Evolutionary conservation across 2,113 vertebrate species (phyloP).

Genomic region (Datnioides undecimradiatus): DNA sequence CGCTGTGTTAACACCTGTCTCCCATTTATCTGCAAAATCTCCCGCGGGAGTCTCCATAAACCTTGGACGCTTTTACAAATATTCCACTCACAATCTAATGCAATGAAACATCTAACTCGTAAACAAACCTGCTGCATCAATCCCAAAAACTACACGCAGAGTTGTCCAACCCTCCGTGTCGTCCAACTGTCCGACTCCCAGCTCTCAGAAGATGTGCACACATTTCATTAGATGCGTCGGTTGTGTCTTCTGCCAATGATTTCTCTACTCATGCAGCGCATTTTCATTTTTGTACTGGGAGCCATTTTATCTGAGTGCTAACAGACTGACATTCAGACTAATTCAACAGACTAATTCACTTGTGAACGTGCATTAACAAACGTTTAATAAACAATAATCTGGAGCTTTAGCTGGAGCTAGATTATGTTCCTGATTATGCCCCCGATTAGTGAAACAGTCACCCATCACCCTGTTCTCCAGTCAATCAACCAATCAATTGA

Average conservation of each 20-base stretch:
- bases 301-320: background rate
- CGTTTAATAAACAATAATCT: background rate
- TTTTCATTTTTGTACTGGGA: background rate
- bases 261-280: background rate
- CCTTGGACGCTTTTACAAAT: constrained; percentile 11
- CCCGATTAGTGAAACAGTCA: too few relatives aligned
- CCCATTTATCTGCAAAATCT: constrained; percentile 42
- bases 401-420: too few relatives aligned
- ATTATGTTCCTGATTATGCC: too few relatives aligned
- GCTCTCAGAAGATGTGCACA: background rate
- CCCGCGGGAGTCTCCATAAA: constrained; percentile 14
- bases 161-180: too few relatives aligned
- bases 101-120: constrained; percentile 16
- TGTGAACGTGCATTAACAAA: background rate
- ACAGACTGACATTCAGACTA: background rate
- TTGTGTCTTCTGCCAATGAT: background rate
- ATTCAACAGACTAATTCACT: background rate
- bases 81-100: constrained; percentile 26
- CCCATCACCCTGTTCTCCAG: too few relatives aligned
- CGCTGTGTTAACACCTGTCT: constrained; percentile 58
- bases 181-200: constrained; percentile 5
- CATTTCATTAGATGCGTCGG: background rate
- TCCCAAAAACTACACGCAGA: background rate
- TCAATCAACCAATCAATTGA: too few relatives aligned
- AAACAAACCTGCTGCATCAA: constrained; percentile 27